These are phyloP conservation scores for Germaria angustata DNA, from an alignment of 2,888 invertebrate genomes.

Conservation along the genomic window DNA sequence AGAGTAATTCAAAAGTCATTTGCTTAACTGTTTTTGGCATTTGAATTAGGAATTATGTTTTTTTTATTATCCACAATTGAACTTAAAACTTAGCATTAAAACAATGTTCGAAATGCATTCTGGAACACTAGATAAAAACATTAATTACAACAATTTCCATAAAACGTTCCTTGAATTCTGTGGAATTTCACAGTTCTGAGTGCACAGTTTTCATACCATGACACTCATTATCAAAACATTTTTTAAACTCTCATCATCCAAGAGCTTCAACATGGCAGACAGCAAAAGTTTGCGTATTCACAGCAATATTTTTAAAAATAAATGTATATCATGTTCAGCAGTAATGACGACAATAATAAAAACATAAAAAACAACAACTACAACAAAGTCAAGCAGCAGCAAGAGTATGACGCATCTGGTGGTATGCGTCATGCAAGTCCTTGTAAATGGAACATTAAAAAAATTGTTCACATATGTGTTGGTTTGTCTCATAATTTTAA, in stretches of 20 bases:
- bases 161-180: background rate
- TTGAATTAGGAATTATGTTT: no score
- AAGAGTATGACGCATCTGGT: conserved; percentile 11
- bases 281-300: background rate
- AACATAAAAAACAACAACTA: conserved; percentile 28
- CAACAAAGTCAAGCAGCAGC: no score
- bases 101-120: background rate
- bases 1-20: no score
- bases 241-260: background rate
- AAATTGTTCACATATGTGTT: conserved; percentile 43
- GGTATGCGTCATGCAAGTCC: background rate
- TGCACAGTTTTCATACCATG: background rate
- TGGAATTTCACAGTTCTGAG: no score
- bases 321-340: conserved; percentile 35
- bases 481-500: conserved; percentile 52
- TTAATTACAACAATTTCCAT: conserved; percentile 5
- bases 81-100: background rate
- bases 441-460: conserved; percentile 37
- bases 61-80: no score
- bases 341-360: conserved; percentile 47
- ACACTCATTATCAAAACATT: no score
- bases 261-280: conserved; percentile 9
- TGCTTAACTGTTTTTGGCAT: no score
- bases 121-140: background rate
- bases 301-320: conserved; percentile 7